phyloP scores from a whole-genome alignment of 2,797 vertebrate genomes.

The Chelon labrosus region DNA sequence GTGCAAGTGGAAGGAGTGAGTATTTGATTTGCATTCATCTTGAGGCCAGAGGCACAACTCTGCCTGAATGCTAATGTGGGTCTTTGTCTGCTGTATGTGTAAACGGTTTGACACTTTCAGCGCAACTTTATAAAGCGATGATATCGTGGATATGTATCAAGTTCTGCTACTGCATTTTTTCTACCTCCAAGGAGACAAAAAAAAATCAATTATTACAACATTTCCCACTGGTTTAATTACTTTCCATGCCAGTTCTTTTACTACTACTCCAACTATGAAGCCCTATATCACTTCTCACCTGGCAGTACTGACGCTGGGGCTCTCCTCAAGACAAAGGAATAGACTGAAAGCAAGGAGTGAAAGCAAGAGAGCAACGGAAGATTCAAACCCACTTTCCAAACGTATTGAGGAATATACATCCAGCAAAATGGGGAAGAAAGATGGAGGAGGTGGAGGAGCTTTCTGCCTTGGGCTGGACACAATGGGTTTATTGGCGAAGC shows the following conservation, averaged over 20 bases:
- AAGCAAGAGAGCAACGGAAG: not conserved
- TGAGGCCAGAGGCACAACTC: conserved; percentile 6
- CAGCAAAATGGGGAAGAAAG: conserved; percentile 1
- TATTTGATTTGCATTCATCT: conserved; percentile 38
- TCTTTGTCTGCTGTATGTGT: conserved; percentile 26
- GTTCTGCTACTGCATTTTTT: not conserved
- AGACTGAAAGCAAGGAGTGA: not conserved
- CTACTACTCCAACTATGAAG: not conserved
- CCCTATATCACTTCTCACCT: not conserved
- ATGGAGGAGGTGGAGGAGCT: conserved; percentile 31
- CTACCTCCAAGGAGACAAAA: not conserved
- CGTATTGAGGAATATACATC: conserved; percentile 15
- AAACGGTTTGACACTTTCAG: conserved; percentile 28
- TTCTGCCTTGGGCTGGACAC: conserved; percentile 11
- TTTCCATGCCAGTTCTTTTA: conserved; percentile 10
- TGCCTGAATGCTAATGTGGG: conserved; percentile 24
- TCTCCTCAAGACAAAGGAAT: conserved; percentile 3
- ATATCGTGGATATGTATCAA: conserved; percentile 2
- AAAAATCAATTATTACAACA: conserved; percentile 15
- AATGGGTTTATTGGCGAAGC: conserved; percentile 37
- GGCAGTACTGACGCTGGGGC: not conserved
- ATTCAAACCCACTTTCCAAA: conserved; percentile 23
- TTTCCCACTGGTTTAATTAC: conserved; percentile 29
- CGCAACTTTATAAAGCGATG: conserved; percentile 14
- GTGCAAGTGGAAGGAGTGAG: not conserved